These are phyloP conservation scores for Pollenia angustigena DNA, from an alignment of 2,888 invertebrate genomes.

Conservation along the genomic window DNA sequence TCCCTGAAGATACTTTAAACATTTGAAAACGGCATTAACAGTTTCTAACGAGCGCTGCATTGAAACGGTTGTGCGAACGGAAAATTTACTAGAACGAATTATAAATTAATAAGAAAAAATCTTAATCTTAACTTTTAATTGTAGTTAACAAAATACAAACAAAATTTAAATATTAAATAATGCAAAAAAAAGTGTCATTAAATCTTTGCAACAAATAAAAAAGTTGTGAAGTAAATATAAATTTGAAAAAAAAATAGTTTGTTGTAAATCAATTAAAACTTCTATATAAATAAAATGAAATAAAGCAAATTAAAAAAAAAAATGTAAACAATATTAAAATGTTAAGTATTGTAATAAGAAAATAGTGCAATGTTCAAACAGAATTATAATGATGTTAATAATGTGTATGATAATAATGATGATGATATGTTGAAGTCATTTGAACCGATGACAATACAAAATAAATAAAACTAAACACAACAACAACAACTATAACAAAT, in stretches of 20 bases:
- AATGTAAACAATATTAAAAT: slow-evolving; percentile 27
- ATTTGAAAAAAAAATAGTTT: background rate
- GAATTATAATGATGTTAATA: background rate
- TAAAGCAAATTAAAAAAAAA: background rate
- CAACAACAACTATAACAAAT: no score
- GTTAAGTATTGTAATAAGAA: slow-evolving; percentile 21
- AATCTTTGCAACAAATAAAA: background rate
- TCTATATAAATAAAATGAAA: slow-evolving; percentile 8
- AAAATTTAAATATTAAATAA: background rate
- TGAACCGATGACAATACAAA: background rate
- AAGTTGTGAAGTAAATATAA: slow-evolving; percentile 2
- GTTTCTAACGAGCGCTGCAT: slow-evolving; percentile 67
- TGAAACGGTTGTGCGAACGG: slow-evolving; percentile 69
- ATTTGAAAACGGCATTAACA: slow-evolving; percentile 48
- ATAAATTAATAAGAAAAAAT: background rate
- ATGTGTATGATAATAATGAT: background rate
- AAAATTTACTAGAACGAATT: background rate
- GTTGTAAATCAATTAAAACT: slow-evolving; percentile 38
- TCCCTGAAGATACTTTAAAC: background rate
- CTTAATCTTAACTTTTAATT: slow-evolving; percentile 30
- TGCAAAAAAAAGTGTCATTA: slow-evolving; percentile 5
- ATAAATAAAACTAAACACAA: slow-evolving; percentile 17
- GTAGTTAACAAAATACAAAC: slow-evolving; percentile 29
- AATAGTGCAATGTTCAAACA: slow-evolving; percentile 1
- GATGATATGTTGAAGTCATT: background rate